Evolutionary conservation across 2,888 invertebrate species (phyloP).

Genomic region (Tridacna gigas): DNA sequence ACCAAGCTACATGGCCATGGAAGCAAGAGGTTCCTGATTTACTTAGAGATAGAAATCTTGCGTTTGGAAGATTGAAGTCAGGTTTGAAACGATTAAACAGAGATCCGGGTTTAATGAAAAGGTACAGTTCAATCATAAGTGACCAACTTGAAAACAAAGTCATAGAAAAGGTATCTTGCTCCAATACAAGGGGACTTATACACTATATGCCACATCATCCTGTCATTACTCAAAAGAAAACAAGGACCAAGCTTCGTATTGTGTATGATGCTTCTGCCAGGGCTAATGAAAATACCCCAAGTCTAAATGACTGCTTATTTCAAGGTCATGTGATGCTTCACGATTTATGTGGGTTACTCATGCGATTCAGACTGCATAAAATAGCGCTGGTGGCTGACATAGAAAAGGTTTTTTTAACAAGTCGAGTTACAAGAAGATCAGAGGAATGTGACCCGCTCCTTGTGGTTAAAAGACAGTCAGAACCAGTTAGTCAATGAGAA

Average conservation of each 20-base stretch:
- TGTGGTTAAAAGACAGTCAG: neutral
- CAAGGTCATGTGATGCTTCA: too few relatives aligned
- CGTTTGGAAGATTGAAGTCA: constrained; percentile 28
- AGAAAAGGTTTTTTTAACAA: constrained; percentile 4
- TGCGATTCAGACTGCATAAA: too few relatives aligned
- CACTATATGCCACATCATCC: constrained; percentile 42
- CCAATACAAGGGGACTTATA: neutral
- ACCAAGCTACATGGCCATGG: too few relatives aligned
- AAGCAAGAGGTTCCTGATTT: too few relatives aligned
- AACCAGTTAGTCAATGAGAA: neutral
- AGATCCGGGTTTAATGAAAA: constrained; percentile 16
- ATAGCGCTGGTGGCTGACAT: constrained; percentile 26
- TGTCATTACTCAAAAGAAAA: constrained; percentile 32
- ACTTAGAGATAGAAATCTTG: constrained; percentile 33
- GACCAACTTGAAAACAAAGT: constrained; percentile 36
- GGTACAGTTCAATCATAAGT: constrained; percentile 25
- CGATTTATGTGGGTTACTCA: too few relatives aligned
- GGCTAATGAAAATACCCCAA: too few relatives aligned
- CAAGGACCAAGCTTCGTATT: constrained; percentile 22
- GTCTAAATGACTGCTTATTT: too few relatives aligned
- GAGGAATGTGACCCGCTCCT: neutral
- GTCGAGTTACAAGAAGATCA: neutral
- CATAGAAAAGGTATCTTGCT: constrained; percentile 12
- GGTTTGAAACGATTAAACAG: constrained; percentile 23
- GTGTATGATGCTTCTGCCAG: constrained; percentile 7